Percentiles rank a stretch among this genome's conserved stretches.
Conservation (phyloP, 1,140 invertebrate species). For the Lamellibrachia luymesi region DNA sequence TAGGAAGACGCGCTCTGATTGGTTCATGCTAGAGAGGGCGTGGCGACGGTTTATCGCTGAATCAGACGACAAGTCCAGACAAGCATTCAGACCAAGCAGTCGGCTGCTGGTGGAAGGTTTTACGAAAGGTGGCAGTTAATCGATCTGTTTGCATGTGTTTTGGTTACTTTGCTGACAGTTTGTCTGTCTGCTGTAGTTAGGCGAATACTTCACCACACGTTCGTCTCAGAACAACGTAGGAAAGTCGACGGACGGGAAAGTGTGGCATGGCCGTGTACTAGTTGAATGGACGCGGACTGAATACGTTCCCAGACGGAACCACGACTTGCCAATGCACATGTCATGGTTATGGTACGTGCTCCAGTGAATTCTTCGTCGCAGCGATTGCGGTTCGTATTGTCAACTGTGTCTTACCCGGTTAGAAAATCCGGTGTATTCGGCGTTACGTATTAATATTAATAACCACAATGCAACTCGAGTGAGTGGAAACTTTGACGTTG, state of each 20-base stretch:
- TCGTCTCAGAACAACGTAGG: not conserved
- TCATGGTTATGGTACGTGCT: not conserved
- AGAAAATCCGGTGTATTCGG: not conserved
- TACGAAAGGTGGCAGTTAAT: not conserved
- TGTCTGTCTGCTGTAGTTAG: not conserved
- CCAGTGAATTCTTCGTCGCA: not conserved
- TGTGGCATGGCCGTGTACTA: not conserved
- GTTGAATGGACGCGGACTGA: not conserved
- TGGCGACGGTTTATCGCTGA: not conserved
- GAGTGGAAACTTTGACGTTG: not conserved
- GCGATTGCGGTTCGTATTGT: not conserved
- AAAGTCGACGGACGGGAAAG: not conserved
- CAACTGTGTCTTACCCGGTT: not conserved
- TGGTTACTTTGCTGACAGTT: not conserved
- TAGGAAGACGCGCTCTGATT: not conserved
- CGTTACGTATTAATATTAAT: not conserved
- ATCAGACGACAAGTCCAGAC: not conserved
- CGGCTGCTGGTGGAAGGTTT: not conserved
- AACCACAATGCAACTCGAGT: not conserved
- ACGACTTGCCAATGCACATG: not conserved
- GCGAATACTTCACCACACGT: not conserved
- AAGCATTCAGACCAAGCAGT: not conserved
- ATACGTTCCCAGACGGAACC: not conserved
- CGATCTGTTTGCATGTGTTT: not conserved
- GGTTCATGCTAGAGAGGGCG: not conserved